Conservation (phyloP, 2,113 vertebrate genomes). For the Ellobius talpinus region DNA sequence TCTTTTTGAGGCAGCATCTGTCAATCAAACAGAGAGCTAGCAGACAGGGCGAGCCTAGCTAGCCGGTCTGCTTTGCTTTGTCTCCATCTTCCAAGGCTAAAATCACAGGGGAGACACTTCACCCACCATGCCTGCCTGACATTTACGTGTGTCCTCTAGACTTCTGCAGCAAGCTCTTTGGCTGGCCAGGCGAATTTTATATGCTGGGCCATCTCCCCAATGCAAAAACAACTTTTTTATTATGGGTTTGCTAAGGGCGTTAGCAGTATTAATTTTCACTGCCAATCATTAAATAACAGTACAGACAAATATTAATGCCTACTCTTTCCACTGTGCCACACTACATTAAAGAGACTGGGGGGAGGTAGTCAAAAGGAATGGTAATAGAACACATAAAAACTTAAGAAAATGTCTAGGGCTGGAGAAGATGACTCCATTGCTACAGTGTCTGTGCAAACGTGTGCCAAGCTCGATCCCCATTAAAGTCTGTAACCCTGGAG, state of each 20-base stretch:
- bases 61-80: no score
- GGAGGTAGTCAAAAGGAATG: not conserved
- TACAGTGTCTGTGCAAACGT: not conserved
- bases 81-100: no score
- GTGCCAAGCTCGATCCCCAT: not conserved
- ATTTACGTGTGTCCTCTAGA: no score
- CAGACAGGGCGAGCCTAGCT: no score
- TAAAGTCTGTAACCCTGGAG: not conserved
- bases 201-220: not conserved
- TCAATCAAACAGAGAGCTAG: no score
- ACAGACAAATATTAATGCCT: not conserved
- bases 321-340: not conserved
- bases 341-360: not conserved
- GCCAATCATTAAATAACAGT: constrained; percentile 15
- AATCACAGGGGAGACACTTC: no score
- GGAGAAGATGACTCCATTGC: not conserved
- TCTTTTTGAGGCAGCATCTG: no score
- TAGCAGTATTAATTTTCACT: not conserved
- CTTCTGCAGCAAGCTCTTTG: no score
- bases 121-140: no score
- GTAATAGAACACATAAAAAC: not conserved
- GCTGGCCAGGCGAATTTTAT: no score
- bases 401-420: not conserved
- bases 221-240: not conserved
- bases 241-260: not conserved